Percentiles rank a stretch among this genome's conserved stretches.
Evolutionary conservation across 2,888 invertebrate species (phyloP).

Genomic region (Drosophila colorata): DNA sequence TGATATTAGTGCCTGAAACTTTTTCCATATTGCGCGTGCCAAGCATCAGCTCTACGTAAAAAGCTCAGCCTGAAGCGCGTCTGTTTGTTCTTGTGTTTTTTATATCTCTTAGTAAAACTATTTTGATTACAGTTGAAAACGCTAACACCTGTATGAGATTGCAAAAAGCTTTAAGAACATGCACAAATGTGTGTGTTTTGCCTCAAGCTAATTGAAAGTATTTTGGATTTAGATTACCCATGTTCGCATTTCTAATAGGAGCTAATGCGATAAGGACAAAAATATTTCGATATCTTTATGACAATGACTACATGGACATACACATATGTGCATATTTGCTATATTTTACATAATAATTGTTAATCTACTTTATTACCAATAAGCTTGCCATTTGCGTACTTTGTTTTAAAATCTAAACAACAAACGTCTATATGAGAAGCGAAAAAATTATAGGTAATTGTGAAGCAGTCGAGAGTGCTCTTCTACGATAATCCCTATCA

Average conservation of each 20-base stretch:
- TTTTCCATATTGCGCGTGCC: too few relatives aligned
- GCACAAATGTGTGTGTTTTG: neutral
- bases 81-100: too few relatives aligned
- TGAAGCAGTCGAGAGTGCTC: too few relatives aligned
- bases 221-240: neutral
- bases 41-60: too few relatives aligned
- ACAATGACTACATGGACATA: neutral
- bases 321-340: neutral
- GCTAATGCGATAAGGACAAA: conserved; percentile 17
- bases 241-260: too few relatives aligned
- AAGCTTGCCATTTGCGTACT: neutral
- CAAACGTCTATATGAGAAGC: neutral
- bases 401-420: neutral
- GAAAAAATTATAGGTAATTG: too few relatives aligned
- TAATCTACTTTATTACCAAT: neutral
- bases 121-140: too few relatives aligned
- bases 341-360: neutral
- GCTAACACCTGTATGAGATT: neutral
- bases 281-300: conserved; percentile 42
- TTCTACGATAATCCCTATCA: too few relatives aligned
- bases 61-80: too few relatives aligned
- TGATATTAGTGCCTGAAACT: too few relatives aligned
- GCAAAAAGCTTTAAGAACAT: neutral
- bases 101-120: too few relatives aligned
- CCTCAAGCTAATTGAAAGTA: neutral